Percentiles rank a stretch among this genome's conserved stretches.
Evolutionary conservation across 2,113 vertebrate species (phyloP).

Genomic region (Apistogramma diplotaenia): DNA sequence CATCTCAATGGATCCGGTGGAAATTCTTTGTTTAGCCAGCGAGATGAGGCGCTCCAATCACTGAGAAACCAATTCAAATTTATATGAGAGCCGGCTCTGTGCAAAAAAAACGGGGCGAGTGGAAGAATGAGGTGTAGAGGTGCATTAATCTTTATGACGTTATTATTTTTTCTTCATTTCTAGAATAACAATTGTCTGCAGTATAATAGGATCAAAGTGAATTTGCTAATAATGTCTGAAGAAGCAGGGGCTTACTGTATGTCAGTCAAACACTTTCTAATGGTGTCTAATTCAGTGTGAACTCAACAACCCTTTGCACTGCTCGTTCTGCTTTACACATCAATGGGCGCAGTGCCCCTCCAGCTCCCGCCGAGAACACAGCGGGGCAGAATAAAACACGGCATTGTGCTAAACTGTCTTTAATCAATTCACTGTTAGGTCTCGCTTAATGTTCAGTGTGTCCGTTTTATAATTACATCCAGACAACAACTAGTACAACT

Average conservation of each 20-base stretch:
- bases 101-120: conserved; percentile 66
- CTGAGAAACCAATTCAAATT: conserved; percentile 82
- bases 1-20: conserved; percentile 69
- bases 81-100: conserved; percentile 69
- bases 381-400: conserved; percentile 52
- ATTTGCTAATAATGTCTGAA: conserved; percentile 78
- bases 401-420: conserved; percentile 69
- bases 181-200: conserved; percentile 74
- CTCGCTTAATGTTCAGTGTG: conserved; percentile 60
- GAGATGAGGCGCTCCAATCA: conserved; percentile 73
- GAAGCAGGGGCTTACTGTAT: conserved; percentile 64
- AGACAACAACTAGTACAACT: conserved; percentile 63
- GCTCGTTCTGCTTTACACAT: conserved; percentile 66
- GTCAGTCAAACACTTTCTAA: conserved; percentile 74
- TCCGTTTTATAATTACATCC: conserved; percentile 72
- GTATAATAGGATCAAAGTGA: conserved; percentile 77
- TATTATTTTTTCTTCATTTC: conserved; percentile 79
- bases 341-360: conserved; percentile 67
- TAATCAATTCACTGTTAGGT: conserved; percentile 68
- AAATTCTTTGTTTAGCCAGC: conserved; percentile 80
- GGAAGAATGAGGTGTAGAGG: conserved; percentile 70
- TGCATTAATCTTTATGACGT: conserved; percentile 79
- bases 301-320: conserved; percentile 63
- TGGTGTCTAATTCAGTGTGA: conserved; percentile 73
- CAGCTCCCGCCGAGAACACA: conserved; percentile 58